Evolutionary conservation across 2,113 vertebrate species (phyloP), one percentile per base, ranked within the genome.

Genomic region (Eleginops maclovinus): DNA sequence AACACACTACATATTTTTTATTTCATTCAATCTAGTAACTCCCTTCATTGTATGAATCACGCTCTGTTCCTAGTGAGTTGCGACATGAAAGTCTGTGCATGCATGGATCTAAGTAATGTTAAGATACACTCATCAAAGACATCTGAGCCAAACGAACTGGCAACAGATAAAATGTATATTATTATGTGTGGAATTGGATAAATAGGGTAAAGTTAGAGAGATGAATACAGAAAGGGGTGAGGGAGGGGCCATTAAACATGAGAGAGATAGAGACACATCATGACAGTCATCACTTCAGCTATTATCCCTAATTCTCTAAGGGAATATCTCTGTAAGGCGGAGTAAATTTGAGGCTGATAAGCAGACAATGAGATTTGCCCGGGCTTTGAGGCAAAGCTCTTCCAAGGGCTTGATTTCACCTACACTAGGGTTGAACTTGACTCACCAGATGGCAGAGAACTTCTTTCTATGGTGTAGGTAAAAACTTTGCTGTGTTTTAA

Each of bases 281-380:
- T 83, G 84, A 79, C 90, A 79, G 82, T 92, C 89, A 92, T 90
- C 85, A 92, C 87, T 90, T 82, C 62, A 76, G 82, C 73, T 84
- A 91, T 91, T 90, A 92, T 90, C 82, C 79, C 82, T 85, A 87
- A 89, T 90, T 92, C 87, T 91, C 82, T 31, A 19, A 88, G 89
- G 92, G 86, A 87, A 87, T 89, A 86, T 90, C 83, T 85, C 77
- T 76, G 88, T 84, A 81, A 87, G 81, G 82, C 79, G 87, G 86
- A 87, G 82, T 85, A 72, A 84, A 88, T 87, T 88, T 68, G 69
- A 81, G 69, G 68, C 81, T 81, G 88, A 92, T 92, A 88, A 88
- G 86, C 68, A 83, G 79, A 88, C 88, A 89, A 87, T 89, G 74
- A 86, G 85, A 89, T 91, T 82, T 81, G 69, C 79, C 72, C 53